Evolutionary conservation across 2,888 invertebrate species (phyloP), one percentile per base, ranked within the genome.

Genomic region (Agrotis puta): DNA sequence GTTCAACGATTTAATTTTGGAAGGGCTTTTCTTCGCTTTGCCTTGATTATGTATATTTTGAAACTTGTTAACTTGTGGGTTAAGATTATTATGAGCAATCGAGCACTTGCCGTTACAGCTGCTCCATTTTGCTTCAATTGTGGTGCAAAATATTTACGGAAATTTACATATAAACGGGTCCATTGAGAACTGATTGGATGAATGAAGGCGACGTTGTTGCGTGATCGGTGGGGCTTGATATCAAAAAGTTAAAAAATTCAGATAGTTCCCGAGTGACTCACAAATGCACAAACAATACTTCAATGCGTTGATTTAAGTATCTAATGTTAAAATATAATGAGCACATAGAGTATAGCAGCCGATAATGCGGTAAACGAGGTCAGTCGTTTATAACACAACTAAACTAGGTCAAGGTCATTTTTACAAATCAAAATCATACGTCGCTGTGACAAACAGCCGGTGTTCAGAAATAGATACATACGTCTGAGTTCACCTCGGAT

Each of bases 321-420:
- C 66, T 91, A 90, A 92, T 91, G 89, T 89, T 91, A 88, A 90
- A 92, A 90, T 90, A 90, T 92, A 95, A 95, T 93, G 90, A 93
- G 90, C 88, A 91, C 91, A 81, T 83, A 81, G 88, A 88, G 64
- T 92, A 92, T 93, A 92, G 89, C 88, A 91, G 90, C 86, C 92
- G 94, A 95, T 95, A 95, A 93, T 95, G 90, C 90, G 87, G 92
- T 93, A 93, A 95, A 95, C 95, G 95, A 95, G 95, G 95, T 94
- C 95, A 95, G 90, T 87, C 87, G 92, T 95, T 95, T 94, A 94
- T 93, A 93, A 94, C 93, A 92, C 87, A 89, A 89, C 91, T 90
- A 92, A 95, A 94, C 90, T 95, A 94, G 95, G 95, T 96, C 95
- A 95, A 95, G 95, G 95, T 95, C 95, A 95, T 93, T 95, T 94